phyloP scores from a whole-genome alignment of 2,797 vertebrate genomes.

The Champsocephalus gunnari region DNA sequence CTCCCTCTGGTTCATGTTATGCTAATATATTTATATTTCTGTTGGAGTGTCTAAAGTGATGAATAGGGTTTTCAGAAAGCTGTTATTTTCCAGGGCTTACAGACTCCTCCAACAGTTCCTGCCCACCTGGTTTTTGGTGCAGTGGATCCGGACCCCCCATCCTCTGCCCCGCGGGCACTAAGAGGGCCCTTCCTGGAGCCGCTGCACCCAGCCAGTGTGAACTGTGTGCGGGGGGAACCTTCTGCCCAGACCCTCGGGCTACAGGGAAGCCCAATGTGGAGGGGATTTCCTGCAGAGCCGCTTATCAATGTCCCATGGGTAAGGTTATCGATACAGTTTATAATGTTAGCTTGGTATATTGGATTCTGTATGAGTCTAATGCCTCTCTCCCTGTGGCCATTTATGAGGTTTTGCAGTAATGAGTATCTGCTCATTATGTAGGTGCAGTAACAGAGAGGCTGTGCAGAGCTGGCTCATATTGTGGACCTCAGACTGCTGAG shows the following conservation, averaged over 20 bases:
- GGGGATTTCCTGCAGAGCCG: constrained; percentile 86
- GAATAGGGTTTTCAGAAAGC: not conserved
- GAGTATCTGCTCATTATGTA: constrained; percentile 65
- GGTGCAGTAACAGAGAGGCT: constrained; percentile 86
- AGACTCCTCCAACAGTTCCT: constrained; percentile 82
- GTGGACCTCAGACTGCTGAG: constrained; percentile 83
- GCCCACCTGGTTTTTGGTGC: constrained; percentile 93
- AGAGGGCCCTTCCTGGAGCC: constrained; percentile 86
- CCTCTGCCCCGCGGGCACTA: constrained; percentile 90
- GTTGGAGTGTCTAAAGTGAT: constrained; percentile 1
- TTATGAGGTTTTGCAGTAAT: constrained; percentile 5
- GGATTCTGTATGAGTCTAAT: constrained; percentile 4
- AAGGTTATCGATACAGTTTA: constrained; percentile 15
- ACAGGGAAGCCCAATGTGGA: constrained; percentile 85
- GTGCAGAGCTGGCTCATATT: constrained; percentile 90
- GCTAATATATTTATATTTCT: constrained; percentile 3
- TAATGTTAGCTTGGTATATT: not conserved
- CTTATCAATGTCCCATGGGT: constrained; percentile 91
- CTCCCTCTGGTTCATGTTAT: not conserved
- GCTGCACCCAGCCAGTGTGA: constrained; percentile 85
- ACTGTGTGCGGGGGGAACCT: constrained; percentile 86
- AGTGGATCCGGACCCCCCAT: constrained; percentile 85
- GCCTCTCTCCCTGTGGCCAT: not conserved
- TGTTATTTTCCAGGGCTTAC: constrained; percentile 73
- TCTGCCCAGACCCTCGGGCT: constrained; percentile 86